phyloP scores from a whole-genome alignment of 2,797 vertebrate species.

The Danio albolineatus region DNA sequence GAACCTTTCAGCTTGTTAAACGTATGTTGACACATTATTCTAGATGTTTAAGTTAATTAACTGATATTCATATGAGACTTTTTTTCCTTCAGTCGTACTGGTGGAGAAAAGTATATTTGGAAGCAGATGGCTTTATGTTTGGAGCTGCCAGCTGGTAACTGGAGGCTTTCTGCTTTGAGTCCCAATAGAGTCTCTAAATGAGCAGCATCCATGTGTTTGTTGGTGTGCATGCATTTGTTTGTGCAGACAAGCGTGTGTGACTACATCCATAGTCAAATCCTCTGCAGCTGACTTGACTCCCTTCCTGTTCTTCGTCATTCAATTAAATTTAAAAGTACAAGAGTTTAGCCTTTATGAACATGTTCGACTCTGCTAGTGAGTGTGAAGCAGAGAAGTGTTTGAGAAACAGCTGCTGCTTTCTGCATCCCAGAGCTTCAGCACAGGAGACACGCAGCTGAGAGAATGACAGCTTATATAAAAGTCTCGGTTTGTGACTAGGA shows the following conservation, averaged over 20 bases:
- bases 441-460: slow-evolving; percentile 31
- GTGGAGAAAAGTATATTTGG: slow-evolving; percentile 38
- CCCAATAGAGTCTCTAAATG: slow-evolving; percentile 44
- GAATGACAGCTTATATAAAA: slow-evolving; percentile 54
- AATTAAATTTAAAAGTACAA: slow-evolving; percentile 29
- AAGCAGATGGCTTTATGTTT: slow-evolving; percentile 54
- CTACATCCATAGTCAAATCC: slow-evolving; percentile 38
- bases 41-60: slow-evolving; percentile 31
- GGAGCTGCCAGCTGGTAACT: slow-evolving; percentile 45
- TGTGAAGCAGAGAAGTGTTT: slow-evolving; percentile 25
- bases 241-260: slow-evolving; percentile 47
- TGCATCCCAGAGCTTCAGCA: slow-evolving; percentile 33
- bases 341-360: slow-evolving; percentile 30
- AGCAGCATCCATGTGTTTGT: slow-evolving; percentile 44
- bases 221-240: slow-evolving; percentile 38
- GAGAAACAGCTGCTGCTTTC: slow-evolving; percentile 49
- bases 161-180: slow-evolving; percentile 52
- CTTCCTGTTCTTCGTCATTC: slow-evolving; percentile 30
- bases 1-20: background rate
- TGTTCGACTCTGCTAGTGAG: background rate
- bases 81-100: slow-evolving; percentile 16
- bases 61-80: background rate
- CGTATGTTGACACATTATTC: background rate
- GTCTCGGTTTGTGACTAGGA: slow-evolving; percentile 30
- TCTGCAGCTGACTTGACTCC: slow-evolving; percentile 35